A percentile compares a stretch with the other conserved stretches of the same genome.
Evolutionary conservation across 2,797 vertebrate species (phyloP).

Genomic region (Galaxias olidus): DNA sequence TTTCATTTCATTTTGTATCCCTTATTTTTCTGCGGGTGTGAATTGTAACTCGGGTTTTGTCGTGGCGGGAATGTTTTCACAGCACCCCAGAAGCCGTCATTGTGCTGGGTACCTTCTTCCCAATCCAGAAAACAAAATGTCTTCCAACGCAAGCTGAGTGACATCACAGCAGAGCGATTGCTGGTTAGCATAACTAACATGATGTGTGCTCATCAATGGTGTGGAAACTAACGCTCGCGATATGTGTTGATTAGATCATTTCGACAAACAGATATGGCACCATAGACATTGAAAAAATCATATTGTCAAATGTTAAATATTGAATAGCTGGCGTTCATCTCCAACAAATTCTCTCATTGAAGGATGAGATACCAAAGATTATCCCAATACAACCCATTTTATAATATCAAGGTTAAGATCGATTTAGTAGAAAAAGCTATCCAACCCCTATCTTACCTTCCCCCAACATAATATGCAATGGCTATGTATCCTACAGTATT

Average conservation of each 20-base stretch:
- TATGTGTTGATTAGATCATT: constrained; percentile 22
- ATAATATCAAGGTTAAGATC: constrained; percentile 67
- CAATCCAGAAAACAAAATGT: constrained; percentile 24
- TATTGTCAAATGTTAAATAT: not conserved
- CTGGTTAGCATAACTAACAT: constrained; percentile 12
- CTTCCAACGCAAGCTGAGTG: not conserved
- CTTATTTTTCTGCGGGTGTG: constrained; percentile 23
- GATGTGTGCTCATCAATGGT: constrained; percentile 14
- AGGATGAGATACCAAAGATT: constrained; percentile 2
- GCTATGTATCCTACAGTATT: not conserved
- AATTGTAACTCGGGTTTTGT: constrained; percentile 40
- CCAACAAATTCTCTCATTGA: not conserved
- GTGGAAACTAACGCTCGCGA: constrained; percentile 25
- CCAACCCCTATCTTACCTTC: constrained; percentile 52
- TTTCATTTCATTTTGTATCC: constrained; percentile 34
- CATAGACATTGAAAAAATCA: not conserved
- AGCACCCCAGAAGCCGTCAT: constrained; percentile 7
- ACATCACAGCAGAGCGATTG: constrained; percentile 20
- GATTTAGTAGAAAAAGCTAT: constrained; percentile 55
- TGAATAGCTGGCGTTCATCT: not conserved
- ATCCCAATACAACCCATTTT: constrained; percentile 50
- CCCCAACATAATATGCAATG: constrained; percentile 51
- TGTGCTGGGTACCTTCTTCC: constrained; percentile 21
- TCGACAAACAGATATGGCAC: constrained; percentile 11
- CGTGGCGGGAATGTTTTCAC: constrained; percentile 18